Conservation (phyloP, 2,113 vertebrate species). For the Coregonus clupeaformis region DNA sequence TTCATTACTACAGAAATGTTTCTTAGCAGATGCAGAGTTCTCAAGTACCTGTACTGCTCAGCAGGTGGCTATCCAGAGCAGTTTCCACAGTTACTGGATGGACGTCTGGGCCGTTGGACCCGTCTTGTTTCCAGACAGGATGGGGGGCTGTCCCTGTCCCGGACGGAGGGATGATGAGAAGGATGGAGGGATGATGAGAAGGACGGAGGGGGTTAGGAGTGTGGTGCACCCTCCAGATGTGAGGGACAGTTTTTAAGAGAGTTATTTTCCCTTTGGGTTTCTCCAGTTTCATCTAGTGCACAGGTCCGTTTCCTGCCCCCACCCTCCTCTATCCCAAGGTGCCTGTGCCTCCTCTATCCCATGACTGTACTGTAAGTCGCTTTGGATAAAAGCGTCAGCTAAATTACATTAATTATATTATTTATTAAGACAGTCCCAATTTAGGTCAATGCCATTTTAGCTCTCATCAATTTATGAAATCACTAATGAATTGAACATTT, state of each 20-base stretch:
- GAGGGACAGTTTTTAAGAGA: constrained; percentile 26
- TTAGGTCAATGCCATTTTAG: background rate
- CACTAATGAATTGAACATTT: background rate
- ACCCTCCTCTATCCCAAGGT: constrained; percentile 31
- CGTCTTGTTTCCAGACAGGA: constrained; percentile 10
- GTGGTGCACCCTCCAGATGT: constrained; percentile 45
- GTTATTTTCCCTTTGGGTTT: constrained; percentile 18
- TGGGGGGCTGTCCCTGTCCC: constrained; percentile 2
- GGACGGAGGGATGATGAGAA: constrained; percentile 23
- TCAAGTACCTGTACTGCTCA: background rate
- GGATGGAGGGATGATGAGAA: background rate
- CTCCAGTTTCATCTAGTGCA: constrained; percentile 36
- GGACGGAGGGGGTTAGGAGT: constrained; percentile 7
- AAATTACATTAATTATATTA: no score
- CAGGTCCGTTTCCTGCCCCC: constrained; percentile 31
- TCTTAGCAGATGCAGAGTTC: no score
- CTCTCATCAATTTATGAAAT: background rate
- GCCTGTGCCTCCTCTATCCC: constrained; percentile 21
- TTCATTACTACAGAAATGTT: background rate
- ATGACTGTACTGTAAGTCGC: no score
- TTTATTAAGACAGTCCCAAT: no score
- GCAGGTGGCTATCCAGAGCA: constrained; percentile 2
- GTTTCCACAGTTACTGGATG: constrained; percentile 29
- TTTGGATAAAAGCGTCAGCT: no score
- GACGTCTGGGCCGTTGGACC: constrained; percentile 17